Percentiles rank a stretch among this genome's conserved stretches.
phyloP scores from a whole-genome alignment of 2,888 invertebrate genomes.

The Agriopis leucophaearia region DNA sequence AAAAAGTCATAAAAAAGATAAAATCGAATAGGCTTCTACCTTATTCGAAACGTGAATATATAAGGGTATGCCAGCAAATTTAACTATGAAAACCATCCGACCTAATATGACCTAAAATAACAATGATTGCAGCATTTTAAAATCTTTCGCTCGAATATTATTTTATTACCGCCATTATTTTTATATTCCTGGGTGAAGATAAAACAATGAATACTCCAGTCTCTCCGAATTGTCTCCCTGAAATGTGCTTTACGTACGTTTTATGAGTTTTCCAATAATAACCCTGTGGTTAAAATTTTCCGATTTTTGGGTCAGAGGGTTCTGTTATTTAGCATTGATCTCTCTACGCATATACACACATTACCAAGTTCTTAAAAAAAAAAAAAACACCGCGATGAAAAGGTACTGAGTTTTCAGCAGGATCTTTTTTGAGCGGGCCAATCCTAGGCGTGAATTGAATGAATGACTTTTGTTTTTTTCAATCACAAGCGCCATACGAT shows the following conservation, averaged over 20 bases:
- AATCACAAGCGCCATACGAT: no score
- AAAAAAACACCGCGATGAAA: no score
- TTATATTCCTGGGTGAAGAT: constrained; percentile 38
- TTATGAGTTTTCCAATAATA: constrained; percentile 50
- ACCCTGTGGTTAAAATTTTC: constrained; percentile 38
- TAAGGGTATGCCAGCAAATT: not conserved
- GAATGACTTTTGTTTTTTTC: no score
- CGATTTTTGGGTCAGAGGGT: constrained; percentile 38
- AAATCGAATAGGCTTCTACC: no score
- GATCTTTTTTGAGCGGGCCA: no score
- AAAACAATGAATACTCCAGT: constrained; percentile 48
- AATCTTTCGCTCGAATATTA: constrained; percentile 22
- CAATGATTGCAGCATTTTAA: constrained; percentile 19
- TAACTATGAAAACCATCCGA: constrained; percentile 6
- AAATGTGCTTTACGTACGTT: constrained; percentile 44
- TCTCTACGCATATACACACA: no score
- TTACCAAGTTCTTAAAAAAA: no score
- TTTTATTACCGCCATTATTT: constrained; percentile 42
- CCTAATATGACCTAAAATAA: constrained; percentile 12
- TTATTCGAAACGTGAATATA: not conserved
- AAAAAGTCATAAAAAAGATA: no score
- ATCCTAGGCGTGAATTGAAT: no score
- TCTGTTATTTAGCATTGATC: not conserved
- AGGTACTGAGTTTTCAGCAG: no score
- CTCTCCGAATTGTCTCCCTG: not conserved